Base-by-base conservation (phyloP, 2,888 invertebrate species). In the Sinodicranocentrus sp. region DNA sequence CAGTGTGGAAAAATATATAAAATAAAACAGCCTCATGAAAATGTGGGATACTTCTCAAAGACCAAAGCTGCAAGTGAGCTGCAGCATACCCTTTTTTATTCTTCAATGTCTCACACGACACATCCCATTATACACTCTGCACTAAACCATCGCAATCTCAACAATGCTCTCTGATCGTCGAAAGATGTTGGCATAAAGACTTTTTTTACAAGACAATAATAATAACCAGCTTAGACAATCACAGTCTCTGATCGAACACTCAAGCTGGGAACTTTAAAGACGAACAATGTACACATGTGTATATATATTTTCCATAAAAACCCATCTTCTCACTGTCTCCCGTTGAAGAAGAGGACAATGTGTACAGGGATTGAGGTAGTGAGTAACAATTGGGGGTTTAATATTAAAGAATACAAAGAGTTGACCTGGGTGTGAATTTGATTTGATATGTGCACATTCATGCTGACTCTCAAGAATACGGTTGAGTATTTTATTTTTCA, bases 401-500 rank as follows among this genome's bases (percentile, higher is more conserved):
- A n/a, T n/a, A n/a, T n/a, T n/a, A n/a, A n/a, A n/a, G n/a, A 33
- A 33, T 33, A 33, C 63, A 77, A 68, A 57, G 68, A 63, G 52
- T 79, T 79, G 78, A 79, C 78, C 78, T 79, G 78, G 78, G 78
- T 79, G 78, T 79, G 78, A 79, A 79, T 79, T 79, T 79, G 78
- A 79, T 79, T 79, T 79, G 70, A 79, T 76, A 67, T 70, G 70
- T 79, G 78, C 78, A 79, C 70, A 79, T 79, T 79, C 78, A 79
- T 79, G 78, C 78, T 79, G 78, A 79, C 78, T 79, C 71, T 79
- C 78, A 79, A 79, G 78, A 79, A 79, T 59, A 61, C 21, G 26
- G n/a, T n/a, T n/a, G n/a, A n/a, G n/a, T n/a, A n/a, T n/a, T n/a
- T n/a, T n/a, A n/a, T n/a, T n/a, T n/a, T n/a, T n/a, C n/a, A n/a